These are phyloP conservation scores for Chiridota heheva DNA, from an alignment of 35 echinoderm and acorn worm species.

Conservation along the genomic window DNA sequence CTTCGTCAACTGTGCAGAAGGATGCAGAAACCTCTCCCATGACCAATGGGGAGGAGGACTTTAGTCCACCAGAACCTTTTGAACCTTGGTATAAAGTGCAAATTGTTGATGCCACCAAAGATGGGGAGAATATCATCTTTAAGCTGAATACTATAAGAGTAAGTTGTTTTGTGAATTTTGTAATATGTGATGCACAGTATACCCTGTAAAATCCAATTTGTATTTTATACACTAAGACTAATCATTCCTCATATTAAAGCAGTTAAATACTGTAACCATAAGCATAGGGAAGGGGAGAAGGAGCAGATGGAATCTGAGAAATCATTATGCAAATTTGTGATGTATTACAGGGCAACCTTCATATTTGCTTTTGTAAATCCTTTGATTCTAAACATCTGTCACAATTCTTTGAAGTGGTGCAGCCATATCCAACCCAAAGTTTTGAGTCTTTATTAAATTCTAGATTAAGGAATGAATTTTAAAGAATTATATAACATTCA, in stretches of 20 bases:
- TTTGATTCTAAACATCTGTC: too few relatives aligned
- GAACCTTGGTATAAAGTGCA: slow-evolving; percentile 90
- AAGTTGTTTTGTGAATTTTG: background rate
- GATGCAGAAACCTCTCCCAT: too few relatives aligned
- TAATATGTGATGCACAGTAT: background rate
- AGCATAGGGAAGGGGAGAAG: background rate
- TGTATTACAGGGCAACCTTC: too few relatives aligned
- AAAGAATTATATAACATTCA: too few relatives aligned
- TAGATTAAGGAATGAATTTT: too few relatives aligned
- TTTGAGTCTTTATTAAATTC: too few relatives aligned
- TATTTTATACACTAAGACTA: background rate
- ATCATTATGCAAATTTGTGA: too few relatives aligned
- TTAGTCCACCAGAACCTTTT: slow-evolving; percentile 57
- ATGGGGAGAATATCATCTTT: slow-evolving; percentile 84
- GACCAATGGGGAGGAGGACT: background rate
- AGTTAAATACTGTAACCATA: background rate
- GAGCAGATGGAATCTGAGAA: background rate
- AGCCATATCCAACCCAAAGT: too few relatives aligned
- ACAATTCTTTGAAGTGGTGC: too few relatives aligned
- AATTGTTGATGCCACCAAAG: slow-evolving; percentile 71
- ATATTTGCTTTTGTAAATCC: too few relatives aligned
- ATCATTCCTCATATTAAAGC: background rate
- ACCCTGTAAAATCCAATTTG: background rate
- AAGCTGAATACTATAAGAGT: slow-evolving; percentile 84
- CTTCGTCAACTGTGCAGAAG: too few relatives aligned